phyloP scores from a whole-genome alignment of 2,113 vertebrate species.

The Trematomus loennbergii region DNA sequence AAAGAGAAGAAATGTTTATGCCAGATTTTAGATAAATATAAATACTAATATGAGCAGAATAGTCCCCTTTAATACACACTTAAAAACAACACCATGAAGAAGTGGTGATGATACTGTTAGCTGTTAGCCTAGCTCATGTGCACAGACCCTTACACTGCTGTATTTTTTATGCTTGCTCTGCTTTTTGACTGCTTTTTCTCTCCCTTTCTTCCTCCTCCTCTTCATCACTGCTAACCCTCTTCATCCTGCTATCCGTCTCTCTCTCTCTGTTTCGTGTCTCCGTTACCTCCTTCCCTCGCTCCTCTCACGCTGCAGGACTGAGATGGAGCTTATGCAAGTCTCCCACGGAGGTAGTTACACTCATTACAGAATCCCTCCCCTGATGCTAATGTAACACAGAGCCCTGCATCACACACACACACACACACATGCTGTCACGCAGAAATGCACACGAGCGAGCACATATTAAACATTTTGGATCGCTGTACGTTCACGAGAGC shows the following conservation, averaged over 20 bases:
- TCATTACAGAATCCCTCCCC: conserved; percentile 74
- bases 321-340: conserved; percentile 91
- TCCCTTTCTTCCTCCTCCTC: conserved; percentile 20
- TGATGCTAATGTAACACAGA: conserved; percentile 75
- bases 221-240: conserved; percentile 59
- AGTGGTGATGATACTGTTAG: too few relatives aligned
- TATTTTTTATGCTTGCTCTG: conserved; percentile 54
- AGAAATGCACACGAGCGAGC: conserved; percentile 37
- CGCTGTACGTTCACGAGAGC: conserved; percentile 42
- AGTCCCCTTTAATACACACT: too few relatives aligned
- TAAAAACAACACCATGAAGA: too few relatives aligned
- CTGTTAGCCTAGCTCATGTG: too few relatives aligned
- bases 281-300: conserved; percentile 43
- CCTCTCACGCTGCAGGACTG: conserved; percentile 84
- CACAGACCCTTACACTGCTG: neutral
- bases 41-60: too few relatives aligned
- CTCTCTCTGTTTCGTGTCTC: conserved; percentile 53
- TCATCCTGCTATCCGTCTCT: conserved; percentile 59
- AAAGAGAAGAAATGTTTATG: too few relatives aligned
- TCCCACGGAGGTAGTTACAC: conserved; percentile 88
- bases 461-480: conserved; percentile 57
- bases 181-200: conserved; percentile 68
- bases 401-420: conserved; percentile 50
- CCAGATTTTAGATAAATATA: too few relatives aligned
- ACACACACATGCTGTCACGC: conserved; percentile 46